Evolutionary conservation across 2,888 invertebrate genomes (phyloP).

Genomic region (Scaptomyza tumidula): DNA sequence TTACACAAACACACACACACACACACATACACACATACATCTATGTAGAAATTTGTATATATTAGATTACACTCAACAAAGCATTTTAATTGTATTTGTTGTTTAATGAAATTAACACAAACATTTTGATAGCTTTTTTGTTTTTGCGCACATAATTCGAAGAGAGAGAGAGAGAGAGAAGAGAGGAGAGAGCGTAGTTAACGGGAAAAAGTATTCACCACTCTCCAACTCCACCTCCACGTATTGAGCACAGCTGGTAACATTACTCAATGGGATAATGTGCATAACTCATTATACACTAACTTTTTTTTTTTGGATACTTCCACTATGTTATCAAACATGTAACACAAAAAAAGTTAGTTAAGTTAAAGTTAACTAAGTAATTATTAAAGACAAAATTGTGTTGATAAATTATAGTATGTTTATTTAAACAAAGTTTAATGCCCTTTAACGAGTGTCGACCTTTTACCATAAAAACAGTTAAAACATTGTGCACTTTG

Average conservation of each 20-base stretch:
- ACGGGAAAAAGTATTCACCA: neutral
- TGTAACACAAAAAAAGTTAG: neutral
- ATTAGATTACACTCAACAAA: constrained; percentile 72
- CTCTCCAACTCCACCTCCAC: neutral
- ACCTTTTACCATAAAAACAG: neutral
- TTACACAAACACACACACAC: constrained; percentile 11
- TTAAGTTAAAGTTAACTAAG: too few relatives aligned
- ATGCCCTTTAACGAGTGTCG: neutral
- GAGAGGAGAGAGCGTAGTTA: neutral
- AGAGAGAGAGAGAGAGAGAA: neutral
- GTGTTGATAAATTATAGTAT: neutral
- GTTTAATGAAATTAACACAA: constrained; percentile 70
- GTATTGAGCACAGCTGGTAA: neutral
- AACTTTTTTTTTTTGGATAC: neutral
- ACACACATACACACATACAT: constrained; percentile 13
- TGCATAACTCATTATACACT: neutral
- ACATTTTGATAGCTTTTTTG: constrained; percentile 65
- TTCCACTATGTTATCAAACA: neutral
- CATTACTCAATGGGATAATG: constrained; percentile 1
- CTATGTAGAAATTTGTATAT: constrained; percentile 23
- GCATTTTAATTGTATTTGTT: constrained; percentile 72
- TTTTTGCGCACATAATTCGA: constrained; percentile 37
- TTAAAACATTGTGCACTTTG: too few relatives aligned
- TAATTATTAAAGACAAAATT: too few relatives aligned
- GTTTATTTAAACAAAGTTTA: neutral